Percentiles rank a stretch among this genome's conserved stretches.
phyloP scores from a whole-genome alignment of 2,797 vertebrate species.

The Microctenopoma lineatum region DNA sequence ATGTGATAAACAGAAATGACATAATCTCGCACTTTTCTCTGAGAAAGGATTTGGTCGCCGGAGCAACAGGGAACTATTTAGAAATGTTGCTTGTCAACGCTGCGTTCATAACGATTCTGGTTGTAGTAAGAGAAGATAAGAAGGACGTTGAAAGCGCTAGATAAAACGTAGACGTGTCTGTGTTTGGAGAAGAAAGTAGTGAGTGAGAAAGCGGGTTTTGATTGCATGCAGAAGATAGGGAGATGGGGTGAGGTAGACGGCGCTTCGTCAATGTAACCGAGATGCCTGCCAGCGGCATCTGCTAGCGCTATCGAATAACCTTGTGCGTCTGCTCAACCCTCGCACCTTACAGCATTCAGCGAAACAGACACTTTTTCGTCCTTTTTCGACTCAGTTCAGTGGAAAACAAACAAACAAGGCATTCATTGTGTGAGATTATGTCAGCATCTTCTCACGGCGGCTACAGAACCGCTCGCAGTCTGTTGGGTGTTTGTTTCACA shows the following conservation, averaged over 20 bases:
- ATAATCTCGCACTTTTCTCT: constrained; percentile 46
- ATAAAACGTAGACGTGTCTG: not conserved
- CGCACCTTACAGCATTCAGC: constrained; percentile 44
- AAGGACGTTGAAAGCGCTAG: constrained; percentile 19
- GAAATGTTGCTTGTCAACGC: constrained; percentile 17
- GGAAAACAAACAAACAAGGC: constrained; percentile 67
- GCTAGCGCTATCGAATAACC: constrained; percentile 43
- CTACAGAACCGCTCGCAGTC: constrained; percentile 43
- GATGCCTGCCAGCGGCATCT: constrained; percentile 34
- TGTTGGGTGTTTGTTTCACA: constrained; percentile 69
- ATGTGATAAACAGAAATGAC: constrained; percentile 44
- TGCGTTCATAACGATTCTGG: not conserved
- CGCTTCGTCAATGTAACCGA: constrained; percentile 34
- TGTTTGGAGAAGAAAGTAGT: constrained; percentile 16
- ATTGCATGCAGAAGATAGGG: constrained; percentile 25
- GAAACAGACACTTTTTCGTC: constrained; percentile 29
- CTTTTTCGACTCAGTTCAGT: constrained; percentile 45
- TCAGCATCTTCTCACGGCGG: constrained; percentile 68
- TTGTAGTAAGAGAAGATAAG: constrained; percentile 18
- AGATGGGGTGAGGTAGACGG: constrained; percentile 28
- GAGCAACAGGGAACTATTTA: constrained; percentile 48
- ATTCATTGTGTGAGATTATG: constrained; percentile 62
- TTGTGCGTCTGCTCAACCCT: constrained; percentile 24
- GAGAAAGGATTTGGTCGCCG: constrained; percentile 48
- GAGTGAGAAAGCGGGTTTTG: constrained; percentile 38